Conservation (phyloP, 2,888 invertebrate species). For the Buathra laborator region DNA sequence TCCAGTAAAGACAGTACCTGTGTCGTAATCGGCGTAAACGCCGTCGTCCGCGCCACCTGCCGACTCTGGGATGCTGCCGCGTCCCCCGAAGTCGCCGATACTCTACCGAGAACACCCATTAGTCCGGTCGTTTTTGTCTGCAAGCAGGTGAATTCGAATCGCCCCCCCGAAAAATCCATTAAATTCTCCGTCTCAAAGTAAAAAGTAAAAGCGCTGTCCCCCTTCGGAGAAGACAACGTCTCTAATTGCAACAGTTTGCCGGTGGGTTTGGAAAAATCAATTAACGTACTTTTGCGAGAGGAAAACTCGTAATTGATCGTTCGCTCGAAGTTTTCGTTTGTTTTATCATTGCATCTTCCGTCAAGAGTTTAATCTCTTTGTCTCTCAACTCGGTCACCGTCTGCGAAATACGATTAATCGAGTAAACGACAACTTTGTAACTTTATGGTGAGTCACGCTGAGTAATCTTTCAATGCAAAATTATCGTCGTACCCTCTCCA, state of each 20-base stretch:
- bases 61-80: conserved; percentile 17
- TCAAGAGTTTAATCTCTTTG: conserved; percentile 38
- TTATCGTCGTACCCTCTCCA: conserved; percentile 56
- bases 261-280: conserved; percentile 31
- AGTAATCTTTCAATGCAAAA: conserved; percentile 6
- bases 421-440: conserved; percentile 5
- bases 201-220: conserved; percentile 32
- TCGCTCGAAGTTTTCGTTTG: conserved; percentile 47
- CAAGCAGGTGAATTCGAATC: conserved; percentile 53
- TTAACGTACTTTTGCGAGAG: conserved; percentile 63
- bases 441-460: neutral
- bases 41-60: conserved; percentile 47
- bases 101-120: conserved; percentile 51
- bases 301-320: conserved; percentile 47
- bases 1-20: conserved; percentile 45
- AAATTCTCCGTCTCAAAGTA: conserved; percentile 15
- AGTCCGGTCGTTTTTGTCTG: conserved; percentile 52
- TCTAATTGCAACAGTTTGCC: conserved; percentile 47
- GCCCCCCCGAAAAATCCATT: conserved; percentile 51
- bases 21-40: neutral
- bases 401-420: conserved; percentile 53
- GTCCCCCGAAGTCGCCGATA: conserved; percentile 23
- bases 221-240: conserved; percentile 13
- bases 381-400: conserved; percentile 57
- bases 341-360: conserved; percentile 25